Conservation (phyloP, 1,140 invertebrate species). For the Eufriesea mexicana region DNA sequence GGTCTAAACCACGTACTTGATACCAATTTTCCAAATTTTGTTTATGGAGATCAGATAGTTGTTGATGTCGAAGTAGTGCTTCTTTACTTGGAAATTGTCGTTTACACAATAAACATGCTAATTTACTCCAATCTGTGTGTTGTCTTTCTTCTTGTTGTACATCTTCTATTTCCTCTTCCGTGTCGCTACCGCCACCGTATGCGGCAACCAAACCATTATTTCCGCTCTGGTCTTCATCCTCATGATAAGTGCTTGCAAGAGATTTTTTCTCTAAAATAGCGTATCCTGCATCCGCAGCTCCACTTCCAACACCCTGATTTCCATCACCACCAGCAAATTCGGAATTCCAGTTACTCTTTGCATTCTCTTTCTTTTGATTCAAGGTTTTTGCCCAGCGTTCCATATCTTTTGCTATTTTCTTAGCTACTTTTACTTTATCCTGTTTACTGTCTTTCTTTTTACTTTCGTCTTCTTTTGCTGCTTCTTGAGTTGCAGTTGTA, state of each 20-base stretch:
- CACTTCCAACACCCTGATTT: slow-evolving; percentile 82
- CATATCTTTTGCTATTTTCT: slow-evolving; percentile 97
- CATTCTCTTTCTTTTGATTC: slow-evolving; percentile 97
- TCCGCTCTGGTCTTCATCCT: slow-evolving; percentile 77
- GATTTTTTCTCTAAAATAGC: slow-evolving; percentile 90
- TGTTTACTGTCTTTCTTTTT: slow-evolving; percentile 87
- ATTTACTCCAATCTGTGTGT: slow-evolving; percentile 92
- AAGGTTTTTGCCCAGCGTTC: slow-evolving; percentile 96
- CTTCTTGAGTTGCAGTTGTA: slow-evolving; percentile 50
- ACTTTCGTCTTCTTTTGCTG: slow-evolving; percentile 76
- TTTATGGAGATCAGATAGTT: slow-evolving; percentile 97
- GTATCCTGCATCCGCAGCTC: slow-evolving; percentile 95
- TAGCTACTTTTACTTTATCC: slow-evolving; percentile 98
- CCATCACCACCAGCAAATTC: slow-evolving; percentile 80
- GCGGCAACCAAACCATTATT: slow-evolving; percentile 87
- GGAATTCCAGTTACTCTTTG: slow-evolving; percentile 85
- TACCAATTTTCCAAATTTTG: slow-evolving; percentile 92
- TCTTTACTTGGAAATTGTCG: slow-evolving; percentile 95
- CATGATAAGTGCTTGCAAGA: slow-evolving; percentile 74
- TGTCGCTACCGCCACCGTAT: slow-evolving; percentile 88
- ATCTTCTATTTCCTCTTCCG: slow-evolving; percentile 86
- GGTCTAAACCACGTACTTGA: slow-evolving; percentile 83
- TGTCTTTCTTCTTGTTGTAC: slow-evolving; percentile 84
- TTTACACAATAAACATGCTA: slow-evolving; percentile 98
- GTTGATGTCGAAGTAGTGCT: slow-evolving; percentile 94